phyloP scores from a whole-genome alignment of 1,140 invertebrate genomes.

The Cydia amplana region DNA sequence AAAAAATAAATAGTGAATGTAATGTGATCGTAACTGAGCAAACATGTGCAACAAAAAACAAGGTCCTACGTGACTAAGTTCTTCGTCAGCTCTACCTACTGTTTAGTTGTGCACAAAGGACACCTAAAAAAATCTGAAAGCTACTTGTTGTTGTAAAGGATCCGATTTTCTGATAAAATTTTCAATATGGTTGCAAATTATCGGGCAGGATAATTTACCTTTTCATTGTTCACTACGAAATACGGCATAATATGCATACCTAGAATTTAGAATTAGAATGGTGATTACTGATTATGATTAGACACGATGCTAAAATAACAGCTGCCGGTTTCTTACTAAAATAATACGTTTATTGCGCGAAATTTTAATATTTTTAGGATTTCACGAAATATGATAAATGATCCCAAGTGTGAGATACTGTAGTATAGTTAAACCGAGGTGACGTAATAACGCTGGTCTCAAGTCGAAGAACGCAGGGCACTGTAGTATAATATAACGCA shows the following conservation, averaged over 20 bases:
- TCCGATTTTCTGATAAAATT: neutral
- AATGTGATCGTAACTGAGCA: neutral
- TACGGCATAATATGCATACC: neutral
- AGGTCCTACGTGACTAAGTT: neutral
- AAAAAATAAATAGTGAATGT: slow-evolving; percentile 3
- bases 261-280: neutral
- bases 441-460: too few relatives aligned
- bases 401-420: too few relatives aligned
- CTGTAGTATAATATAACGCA: too few relatives aligned
- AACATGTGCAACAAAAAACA: slow-evolving; percentile 10
- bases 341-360: too few relatives aligned
- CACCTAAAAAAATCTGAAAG: neutral
- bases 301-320: too few relatives aligned
- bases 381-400: too few relatives aligned
- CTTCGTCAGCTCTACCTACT: neutral
- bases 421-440: too few relatives aligned
- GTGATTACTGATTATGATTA: too few relatives aligned
- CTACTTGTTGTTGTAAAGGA: neutral
- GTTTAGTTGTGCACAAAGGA: neutral
- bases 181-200: neutral
- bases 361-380: too few relatives aligned
- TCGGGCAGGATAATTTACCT: neutral
- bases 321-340: too few relatives aligned
- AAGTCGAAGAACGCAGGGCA: too few relatives aligned
- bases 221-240: neutral